A percentile compares a stretch with the other conserved stretches of the same genome.
These are phyloP conservation scores for Ophonus ardosiacus DNA, from an alignment of 2,888 invertebrate species.

Conservation along the genomic window DNA sequence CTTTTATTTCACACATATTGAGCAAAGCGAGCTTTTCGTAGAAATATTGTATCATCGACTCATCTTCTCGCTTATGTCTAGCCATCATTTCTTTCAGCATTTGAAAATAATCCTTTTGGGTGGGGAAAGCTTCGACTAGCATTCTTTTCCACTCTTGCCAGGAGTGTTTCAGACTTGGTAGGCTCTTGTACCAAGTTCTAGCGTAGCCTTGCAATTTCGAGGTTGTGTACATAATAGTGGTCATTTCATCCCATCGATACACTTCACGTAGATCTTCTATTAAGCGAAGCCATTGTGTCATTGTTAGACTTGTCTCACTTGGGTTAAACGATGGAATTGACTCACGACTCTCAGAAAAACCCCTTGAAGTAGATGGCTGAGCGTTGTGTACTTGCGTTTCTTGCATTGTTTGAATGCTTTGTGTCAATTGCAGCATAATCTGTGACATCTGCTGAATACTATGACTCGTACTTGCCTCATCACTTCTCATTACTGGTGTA, in stretches of 20 bases:
- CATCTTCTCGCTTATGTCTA: neutral
- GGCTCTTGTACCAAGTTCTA: constrained; percentile 15
- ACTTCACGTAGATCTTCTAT: constrained; percentile 15
- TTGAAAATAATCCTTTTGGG: neutral
- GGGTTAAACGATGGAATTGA: constrained; percentile 1
- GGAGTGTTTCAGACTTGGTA: neutral
- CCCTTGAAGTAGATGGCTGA: neutral
- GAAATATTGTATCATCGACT: neutral
- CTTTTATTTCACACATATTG: neutral
- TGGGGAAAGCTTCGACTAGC: neutral
- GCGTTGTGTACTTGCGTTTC: neutral
- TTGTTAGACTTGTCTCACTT: neutral
- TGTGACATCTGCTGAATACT: constrained; percentile 24
- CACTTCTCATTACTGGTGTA: neutral
- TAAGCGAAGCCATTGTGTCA: neutral
- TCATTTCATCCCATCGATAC: constrained; percentile 14
- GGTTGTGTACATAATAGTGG: neutral
- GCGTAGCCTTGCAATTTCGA: neutral
- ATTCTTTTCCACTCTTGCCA: constrained; percentile 12
- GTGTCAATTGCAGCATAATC: constrained; percentile 11
- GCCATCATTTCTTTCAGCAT: neutral
- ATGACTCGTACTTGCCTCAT: neutral
- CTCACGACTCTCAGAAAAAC: constrained; percentile 1
- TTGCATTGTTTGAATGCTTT: constrained; percentile 11
- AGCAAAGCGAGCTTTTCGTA: constrained; percentile 8